Conservation (phyloP, 2,113 vertebrate genomes). For the Phycodurus eques region DNA sequence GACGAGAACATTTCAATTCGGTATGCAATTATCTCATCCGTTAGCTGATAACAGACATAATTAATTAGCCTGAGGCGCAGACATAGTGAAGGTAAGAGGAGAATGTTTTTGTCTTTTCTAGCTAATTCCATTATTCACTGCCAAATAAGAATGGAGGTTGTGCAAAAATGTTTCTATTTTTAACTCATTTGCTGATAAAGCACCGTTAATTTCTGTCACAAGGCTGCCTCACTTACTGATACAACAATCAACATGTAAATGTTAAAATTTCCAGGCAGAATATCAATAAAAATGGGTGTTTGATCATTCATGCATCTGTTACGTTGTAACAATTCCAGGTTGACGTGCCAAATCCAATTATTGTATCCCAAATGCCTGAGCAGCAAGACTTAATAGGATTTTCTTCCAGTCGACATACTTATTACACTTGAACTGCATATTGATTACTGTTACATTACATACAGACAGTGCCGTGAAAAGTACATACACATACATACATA, state of each 20-base stretch:
- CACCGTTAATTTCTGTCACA: constrained; percentile 2
- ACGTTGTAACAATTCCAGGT: constrained; percentile 10
- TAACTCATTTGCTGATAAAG: constrained; percentile 3
- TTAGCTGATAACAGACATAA: constrained; percentile 54
- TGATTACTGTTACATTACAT: constrained; percentile 25
- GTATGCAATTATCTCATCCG: constrained; percentile 59
- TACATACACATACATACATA: no score
- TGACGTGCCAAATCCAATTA: constrained; percentile 40
- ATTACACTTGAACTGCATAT: constrained; percentile 50
- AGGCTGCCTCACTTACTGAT: neutral
- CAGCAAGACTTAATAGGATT: constrained; percentile 10
- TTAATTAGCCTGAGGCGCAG: constrained; percentile 47
- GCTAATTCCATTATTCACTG: constrained; percentile 33
- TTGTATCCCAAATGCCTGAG: constrained; percentile 40
- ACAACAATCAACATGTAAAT: neutral
- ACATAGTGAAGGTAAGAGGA: constrained; percentile 27
- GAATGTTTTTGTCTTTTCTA: constrained; percentile 42
- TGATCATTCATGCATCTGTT: neutral
- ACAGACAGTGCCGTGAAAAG: no score
- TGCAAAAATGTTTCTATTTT: neutral
- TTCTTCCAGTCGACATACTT: constrained; percentile 47
- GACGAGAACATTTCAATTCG: constrained; percentile 49
- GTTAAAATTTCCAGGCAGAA: neutral
- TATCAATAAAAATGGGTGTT: neutral
- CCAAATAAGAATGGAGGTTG: constrained; percentile 16